Conservation (phyloP, 2,797 vertebrate genomes). For the Cyclura pinguis region DNA sequence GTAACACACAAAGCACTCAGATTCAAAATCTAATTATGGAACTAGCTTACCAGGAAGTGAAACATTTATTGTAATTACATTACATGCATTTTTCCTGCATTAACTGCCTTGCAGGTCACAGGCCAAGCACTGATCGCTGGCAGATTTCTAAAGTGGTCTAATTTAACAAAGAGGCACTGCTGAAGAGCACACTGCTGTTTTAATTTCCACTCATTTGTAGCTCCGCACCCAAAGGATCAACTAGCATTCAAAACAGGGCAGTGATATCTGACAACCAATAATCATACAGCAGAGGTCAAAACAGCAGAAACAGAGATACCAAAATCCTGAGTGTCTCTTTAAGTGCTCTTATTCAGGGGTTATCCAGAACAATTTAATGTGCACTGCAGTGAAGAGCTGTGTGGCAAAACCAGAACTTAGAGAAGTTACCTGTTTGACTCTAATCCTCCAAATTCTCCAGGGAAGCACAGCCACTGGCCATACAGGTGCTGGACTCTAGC, state of each 20-base stretch:
- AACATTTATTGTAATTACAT: constrained; percentile 46
- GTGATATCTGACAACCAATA: neutral
- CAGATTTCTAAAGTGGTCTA: neutral
- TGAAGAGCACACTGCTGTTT: neutral
- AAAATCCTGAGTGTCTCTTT: neutral
- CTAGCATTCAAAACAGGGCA: neutral
- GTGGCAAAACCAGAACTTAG: neutral
- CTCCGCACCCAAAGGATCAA: neutral
- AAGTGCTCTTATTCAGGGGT: neutral
- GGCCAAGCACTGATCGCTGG: constrained; percentile 33
- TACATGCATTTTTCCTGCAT: constrained; percentile 40
- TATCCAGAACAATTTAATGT: neutral
- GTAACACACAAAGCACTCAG: constrained; percentile 11
- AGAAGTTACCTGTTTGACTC: too few relatives aligned
- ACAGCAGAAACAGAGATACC: neutral
- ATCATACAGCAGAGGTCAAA: neutral
- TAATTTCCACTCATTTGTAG: neutral
- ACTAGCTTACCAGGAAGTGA: constrained; percentile 52
- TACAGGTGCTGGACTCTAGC: too few relatives aligned
- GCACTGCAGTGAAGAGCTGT: neutral
- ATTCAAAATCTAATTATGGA: constrained; percentile 34
- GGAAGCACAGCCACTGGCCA: too few relatives aligned
- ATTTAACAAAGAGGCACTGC: neutral
- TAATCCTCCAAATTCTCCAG: too few relatives aligned
- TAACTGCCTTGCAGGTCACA: neutral